phyloP scores from a whole-genome alignment of 2,113 vertebrate genomes.

The Montifringilla adamsi region DNA sequence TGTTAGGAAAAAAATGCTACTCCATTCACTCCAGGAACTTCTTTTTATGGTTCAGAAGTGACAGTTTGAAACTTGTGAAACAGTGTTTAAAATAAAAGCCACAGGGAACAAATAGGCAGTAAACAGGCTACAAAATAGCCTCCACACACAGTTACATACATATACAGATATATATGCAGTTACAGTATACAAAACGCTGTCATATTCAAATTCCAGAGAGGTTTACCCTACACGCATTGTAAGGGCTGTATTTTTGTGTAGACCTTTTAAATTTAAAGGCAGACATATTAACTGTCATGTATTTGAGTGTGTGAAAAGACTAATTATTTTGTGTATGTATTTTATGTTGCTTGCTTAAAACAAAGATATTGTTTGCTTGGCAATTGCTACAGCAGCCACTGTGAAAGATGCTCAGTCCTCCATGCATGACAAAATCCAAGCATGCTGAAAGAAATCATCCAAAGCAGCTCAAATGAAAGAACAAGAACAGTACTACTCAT shows the following conservation, averaged over 20 bases:
- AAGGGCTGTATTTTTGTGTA: neutral
- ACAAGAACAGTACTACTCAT: neutral
- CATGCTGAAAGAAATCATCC: neutral
- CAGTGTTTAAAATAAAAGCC: neutral
- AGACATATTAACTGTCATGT: neutral
- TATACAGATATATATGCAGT: neutral
- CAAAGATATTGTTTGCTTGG: neutral
- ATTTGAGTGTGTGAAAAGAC: neutral
- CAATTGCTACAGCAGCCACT: neutral
- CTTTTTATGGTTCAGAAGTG: neutral
- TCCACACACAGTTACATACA: neutral
- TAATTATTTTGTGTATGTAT: neutral
- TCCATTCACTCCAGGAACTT: neutral
- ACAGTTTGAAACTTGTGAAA: neutral
- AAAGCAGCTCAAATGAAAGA: neutral
- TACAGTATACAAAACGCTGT: neutral
- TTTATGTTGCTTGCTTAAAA: neutral
- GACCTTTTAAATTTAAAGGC: neutral
- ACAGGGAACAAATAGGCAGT: neutral
- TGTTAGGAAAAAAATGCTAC: neutral
- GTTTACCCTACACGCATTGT: fast-evolving
- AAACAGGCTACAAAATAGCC: neutral
- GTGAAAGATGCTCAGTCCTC: neutral
- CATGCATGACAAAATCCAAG: neutral
- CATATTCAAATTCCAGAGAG: neutral